Conservation (phyloP, 2,797 vertebrate genomes). For the Parotocinclus haroldoi region DNA sequence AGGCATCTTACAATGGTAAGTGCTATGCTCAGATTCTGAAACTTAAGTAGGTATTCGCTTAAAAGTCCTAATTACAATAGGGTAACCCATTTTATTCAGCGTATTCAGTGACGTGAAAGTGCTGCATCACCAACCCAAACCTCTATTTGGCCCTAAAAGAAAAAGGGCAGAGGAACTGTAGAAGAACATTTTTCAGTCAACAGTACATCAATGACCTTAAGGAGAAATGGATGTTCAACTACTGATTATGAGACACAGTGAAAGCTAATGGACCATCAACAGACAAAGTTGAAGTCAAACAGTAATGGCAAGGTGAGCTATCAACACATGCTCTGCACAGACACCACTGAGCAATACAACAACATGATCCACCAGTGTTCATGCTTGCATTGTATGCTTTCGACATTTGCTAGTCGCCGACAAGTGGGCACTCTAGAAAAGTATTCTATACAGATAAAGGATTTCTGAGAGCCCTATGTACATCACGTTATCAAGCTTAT, state of each 20-base stretch:
- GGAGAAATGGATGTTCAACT: slow-evolving; percentile 42
- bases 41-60: background rate
- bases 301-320: slow-evolving; percentile 43
- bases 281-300: slow-evolving; percentile 52
- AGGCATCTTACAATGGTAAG: slow-evolving; percentile 1
- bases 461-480: slow-evolving; percentile 66
- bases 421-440: slow-evolving; percentile 69
- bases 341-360: slow-evolving; percentile 61
- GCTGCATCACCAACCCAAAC: too few relatives aligned
- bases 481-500: slow-evolving; percentile 51
- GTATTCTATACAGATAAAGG: slow-evolving; percentile 76
- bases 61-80: background rate
- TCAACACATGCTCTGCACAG: slow-evolving; percentile 55
- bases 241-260: slow-evolving; percentile 47
- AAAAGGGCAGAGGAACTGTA: slow-evolving; percentile 30
- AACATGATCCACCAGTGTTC: slow-evolving; percentile 51
- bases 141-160: slow-evolving; percentile 9
- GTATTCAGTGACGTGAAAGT: too few relatives aligned
- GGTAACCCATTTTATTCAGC: slow-evolving; percentile 26
- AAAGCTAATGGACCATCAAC: slow-evolving; percentile 42
- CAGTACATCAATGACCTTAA: slow-evolving; percentile 42
- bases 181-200: slow-evolving; percentile 44
- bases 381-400: slow-evolving; percentile 52
- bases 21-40: background rate
- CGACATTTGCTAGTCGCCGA: slow-evolving; percentile 45